Base-by-base conservation (phyloP, 1,140 invertebrate genomes). In the Drosophila willistoni region DNA sequence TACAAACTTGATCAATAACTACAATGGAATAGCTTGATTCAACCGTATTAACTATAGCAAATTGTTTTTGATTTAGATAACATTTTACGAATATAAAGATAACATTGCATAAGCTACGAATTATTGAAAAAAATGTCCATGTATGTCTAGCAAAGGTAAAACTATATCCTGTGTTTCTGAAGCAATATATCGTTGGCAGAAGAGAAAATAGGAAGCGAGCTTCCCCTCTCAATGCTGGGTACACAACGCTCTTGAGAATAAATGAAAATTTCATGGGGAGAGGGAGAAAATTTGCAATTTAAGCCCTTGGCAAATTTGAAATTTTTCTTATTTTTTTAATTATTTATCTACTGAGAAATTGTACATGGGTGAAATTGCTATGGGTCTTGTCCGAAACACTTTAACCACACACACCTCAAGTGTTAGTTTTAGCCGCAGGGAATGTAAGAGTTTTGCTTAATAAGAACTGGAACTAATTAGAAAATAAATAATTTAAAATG, bases 401-500 rank as follows among this genome's bases (percentile, higher is more conserved):
- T 29, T 22, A 54, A 47, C 34, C 69, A 66, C 51, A 66, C 51
- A 64, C 73, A 68, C 64, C 51, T 19, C 73, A 81, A 73, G 78
- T 81, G 78, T 81, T 72, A 81, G 33, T 60, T 13, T 34, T 39
- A 13, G 64, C 73, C 64, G 54, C 14, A 33, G 70, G 70, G 64
- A 69, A 56, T 6, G 3, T 13, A 1, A n/a, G 22, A 25, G 33
- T 14, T 13, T 13, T 10, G 36, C 2, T 10, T 36, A 3, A 29
- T 29, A 36, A 10, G 12, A 2, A 9, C 2, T 55, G 68, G 68
- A 86, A 79, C 76, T 86, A 86, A 85, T 85, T 86, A 87, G 80
- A 86, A 71, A 72, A 71, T 87, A 68, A 75, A 86, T 82, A 86
- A 82, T 87, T 86, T 66, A 81, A 84, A 77, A 19, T 62, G 34